Percentiles rank a stretch among this genome's conserved stretches.
phyloP scores from a whole-genome alignment of 2,113 vertebrate genomes.

The Empidonax traillii region DNA sequence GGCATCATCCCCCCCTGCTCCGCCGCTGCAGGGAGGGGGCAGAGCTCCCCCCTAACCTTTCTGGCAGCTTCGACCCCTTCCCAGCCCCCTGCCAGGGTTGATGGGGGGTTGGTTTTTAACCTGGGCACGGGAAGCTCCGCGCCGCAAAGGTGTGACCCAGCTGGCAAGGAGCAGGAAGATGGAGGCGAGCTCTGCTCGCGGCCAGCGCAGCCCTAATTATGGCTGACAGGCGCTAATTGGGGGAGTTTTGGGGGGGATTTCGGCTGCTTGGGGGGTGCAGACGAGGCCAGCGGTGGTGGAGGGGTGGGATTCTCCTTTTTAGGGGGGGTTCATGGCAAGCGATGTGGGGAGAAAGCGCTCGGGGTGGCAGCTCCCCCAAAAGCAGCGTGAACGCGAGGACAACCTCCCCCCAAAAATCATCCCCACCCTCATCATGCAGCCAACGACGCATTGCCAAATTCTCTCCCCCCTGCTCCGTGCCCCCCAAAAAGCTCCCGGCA shows the following conservation, averaged over 20 bases:
- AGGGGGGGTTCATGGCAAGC: too few relatives aligned
- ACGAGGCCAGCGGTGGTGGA: not conserved
- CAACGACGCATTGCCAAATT: not conserved
- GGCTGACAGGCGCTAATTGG: not conserved
- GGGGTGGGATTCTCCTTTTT: not conserved
- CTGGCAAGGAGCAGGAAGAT: not conserved
- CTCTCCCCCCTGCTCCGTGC: too few relatives aligned
- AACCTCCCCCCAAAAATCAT: too few relatives aligned
- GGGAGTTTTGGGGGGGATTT: not conserved
- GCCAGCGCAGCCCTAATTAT: not conserved
- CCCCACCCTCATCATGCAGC: not conserved
- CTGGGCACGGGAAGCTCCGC: not conserved
- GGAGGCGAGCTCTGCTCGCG: not conserved
- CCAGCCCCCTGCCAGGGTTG: not conserved
- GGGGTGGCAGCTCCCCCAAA: not conserved
- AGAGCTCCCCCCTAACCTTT: not conserved
- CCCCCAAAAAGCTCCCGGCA: not conserved
- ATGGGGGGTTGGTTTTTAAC: too few relatives aligned
- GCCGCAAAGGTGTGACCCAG: not conserved
- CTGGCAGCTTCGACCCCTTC: too few relatives aligned
- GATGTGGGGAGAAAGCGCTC: not conserved
- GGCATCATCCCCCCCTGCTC: not conserved
- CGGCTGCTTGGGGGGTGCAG: not conserved
- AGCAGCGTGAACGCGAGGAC: not conserved
- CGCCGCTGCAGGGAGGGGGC: accelerated